phyloP scores from a whole-genome alignment of 35 echinoderm and acorn worm species.

The Strongylocentrotus purpuratus region DNA sequence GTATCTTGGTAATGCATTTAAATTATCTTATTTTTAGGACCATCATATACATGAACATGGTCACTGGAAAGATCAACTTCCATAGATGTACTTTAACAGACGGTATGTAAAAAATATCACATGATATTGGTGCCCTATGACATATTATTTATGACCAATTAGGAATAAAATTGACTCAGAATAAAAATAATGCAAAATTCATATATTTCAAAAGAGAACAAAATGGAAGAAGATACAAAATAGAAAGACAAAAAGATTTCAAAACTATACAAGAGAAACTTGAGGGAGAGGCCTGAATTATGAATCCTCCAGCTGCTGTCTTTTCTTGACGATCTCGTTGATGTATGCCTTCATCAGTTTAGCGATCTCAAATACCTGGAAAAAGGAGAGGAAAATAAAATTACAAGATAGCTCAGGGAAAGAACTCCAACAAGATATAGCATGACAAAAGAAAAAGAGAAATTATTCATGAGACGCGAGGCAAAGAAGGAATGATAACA shows the following conservation, averaged over 20 bases:
- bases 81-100: no score
- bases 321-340: slow-evolving; percentile 95
- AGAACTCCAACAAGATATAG: no score
- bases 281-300: not conserved
- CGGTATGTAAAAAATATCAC: no score
- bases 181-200: not conserved
- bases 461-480: no score
- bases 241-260: not conserved
- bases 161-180: not conserved
- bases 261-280: not conserved
- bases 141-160: not conserved
- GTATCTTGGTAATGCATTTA: no score
- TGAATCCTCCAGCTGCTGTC: slow-evolving; percentile 80
- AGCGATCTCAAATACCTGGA: slow-evolving; percentile 98
- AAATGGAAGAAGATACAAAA: not conserved
- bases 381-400: not conserved
- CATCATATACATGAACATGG: no score
- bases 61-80: no score
- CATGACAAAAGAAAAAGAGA: no score
- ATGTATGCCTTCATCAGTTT: slow-evolving; percentile 99
- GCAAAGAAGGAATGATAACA: no score
- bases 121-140: no score
- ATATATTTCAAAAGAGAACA: not conserved
- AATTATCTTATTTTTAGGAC: no score
- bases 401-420: not conserved